phyloP scores from a whole-genome alignment of 2,797 vertebrate genomes.

The Anguilla obscura region DNA sequence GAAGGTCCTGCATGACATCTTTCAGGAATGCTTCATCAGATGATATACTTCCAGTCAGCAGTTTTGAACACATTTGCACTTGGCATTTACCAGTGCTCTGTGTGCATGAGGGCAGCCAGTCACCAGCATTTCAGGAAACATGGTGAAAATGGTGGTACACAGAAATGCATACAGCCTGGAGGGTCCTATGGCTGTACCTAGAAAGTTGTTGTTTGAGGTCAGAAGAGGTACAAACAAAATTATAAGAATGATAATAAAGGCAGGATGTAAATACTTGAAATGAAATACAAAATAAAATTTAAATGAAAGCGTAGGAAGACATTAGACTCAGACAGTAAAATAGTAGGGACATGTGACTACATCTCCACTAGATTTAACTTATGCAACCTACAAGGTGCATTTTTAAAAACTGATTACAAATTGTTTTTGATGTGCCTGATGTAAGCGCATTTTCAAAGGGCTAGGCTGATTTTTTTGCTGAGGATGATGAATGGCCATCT shows the following conservation, averaged over 20 bases:
- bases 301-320: background rate
- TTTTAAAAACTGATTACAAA: background rate
- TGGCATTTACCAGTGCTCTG: background rate
- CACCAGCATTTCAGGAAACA: background rate
- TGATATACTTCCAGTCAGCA: background rate
- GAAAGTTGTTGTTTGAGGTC: background rate
- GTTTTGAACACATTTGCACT: background rate
- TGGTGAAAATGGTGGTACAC: background rate
- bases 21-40: background rate
- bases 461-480: no score
- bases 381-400: background rate
- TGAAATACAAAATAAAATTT: background rate
- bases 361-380: background rate
- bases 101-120: background rate
- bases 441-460: background rate
- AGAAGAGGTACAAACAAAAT: background rate
- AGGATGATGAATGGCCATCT: no score
- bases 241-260: background rate
- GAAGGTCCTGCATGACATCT: background rate
- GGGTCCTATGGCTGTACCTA: background rate
- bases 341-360: background rate
- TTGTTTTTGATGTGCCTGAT: background rate
- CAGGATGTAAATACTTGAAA: background rate
- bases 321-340: background rate
- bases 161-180: background rate